phyloP scores from a whole-genome alignment of 2,113 vertebrate species.

The Mugil cephalus region DNA sequence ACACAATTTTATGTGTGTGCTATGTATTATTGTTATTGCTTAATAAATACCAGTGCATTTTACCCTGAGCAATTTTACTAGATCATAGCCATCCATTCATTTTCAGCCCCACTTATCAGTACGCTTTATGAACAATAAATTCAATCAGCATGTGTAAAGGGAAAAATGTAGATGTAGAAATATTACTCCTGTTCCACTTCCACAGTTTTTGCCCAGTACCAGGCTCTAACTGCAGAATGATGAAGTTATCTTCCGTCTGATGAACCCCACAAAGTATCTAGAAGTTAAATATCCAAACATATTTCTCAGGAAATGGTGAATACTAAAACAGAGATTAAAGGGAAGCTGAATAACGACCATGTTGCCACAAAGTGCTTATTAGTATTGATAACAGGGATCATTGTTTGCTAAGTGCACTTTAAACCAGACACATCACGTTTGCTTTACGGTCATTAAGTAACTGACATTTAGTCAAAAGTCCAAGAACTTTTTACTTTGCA shows the following conservation, averaged over 20 bases:
- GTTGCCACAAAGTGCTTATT: too few relatives aligned
- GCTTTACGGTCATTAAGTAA: too few relatives aligned
- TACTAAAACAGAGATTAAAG: too few relatives aligned
- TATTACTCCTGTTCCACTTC: not conserved
- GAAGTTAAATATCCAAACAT: too few relatives aligned
- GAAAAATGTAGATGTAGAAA: not conserved
- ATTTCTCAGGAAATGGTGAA: too few relatives aligned
- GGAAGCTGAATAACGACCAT: too few relatives aligned
- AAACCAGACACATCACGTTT: too few relatives aligned
- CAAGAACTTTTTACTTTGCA: not conserved
- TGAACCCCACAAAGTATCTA: not conserved
- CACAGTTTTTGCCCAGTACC: not conserved
- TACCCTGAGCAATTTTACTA: not conserved
- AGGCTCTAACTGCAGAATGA: not conserved
- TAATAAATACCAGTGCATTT: constrained; percentile 12
- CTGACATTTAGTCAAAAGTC: not conserved
- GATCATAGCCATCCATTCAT: constrained; percentile 5
- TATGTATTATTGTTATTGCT: constrained; percentile 22
- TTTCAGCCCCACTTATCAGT: not conserved
- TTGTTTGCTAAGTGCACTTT: too few relatives aligned
- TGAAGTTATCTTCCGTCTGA: not conserved
- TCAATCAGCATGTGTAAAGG: not conserved
- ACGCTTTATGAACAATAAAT: not conserved
- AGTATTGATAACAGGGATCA: too few relatives aligned
- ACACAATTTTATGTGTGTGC: constrained; percentile 12